Evolutionary conservation across 2,888 invertebrate genomes (phyloP).

Genomic region (Eupsilia transversa): DNA sequence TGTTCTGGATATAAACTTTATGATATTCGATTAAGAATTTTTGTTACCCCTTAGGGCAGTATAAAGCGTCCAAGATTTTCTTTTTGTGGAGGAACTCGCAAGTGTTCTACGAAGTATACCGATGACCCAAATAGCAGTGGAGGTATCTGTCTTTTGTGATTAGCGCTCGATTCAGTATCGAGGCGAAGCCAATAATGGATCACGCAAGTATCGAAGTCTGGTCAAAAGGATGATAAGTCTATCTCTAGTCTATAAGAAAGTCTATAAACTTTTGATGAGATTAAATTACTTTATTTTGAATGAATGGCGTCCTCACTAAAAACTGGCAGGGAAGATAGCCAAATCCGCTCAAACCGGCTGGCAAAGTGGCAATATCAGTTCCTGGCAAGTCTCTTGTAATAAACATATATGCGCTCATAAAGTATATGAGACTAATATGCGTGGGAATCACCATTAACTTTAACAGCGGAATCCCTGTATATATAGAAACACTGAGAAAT

Average conservation of each 20-base stretch:
- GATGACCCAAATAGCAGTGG: conserved; percentile 24
- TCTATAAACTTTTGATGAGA: conserved; percentile 6
- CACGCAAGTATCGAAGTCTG: not conserved
- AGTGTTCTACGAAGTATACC: conserved; percentile 17
- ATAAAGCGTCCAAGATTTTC: conserved; percentile 29
- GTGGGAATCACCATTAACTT: too few relatives aligned
- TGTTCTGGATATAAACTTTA: conserved; percentile 39
- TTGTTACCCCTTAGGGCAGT: conserved; percentile 32
- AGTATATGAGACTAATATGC: too few relatives aligned
- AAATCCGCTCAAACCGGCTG: conserved; percentile 19
- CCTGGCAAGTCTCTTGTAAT: conserved; percentile 13
- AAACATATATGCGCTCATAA: not conserved
- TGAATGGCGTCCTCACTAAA: not conserved
- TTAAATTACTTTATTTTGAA: conserved; percentile 1
- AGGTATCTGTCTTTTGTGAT: not conserved
- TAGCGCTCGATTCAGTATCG: not conserved
- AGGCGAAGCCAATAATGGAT: not conserved
- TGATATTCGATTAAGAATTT: conserved; percentile 42
- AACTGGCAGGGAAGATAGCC: conserved; percentile 13
- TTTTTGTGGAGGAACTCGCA: conserved; percentile 36
- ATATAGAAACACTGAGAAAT: too few relatives aligned
- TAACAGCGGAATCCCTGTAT: too few relatives aligned
- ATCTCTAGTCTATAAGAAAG: not conserved
- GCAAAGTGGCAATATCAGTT: conserved; percentile 9
- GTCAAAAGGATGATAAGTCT: too few relatives aligned